A percentile compares a stretch with the other conserved stretches of the same genome.
Evolutionary conservation across 2,797 vertebrate species (phyloP).

Genomic region (Chrysocyon brachyurus): DNA sequence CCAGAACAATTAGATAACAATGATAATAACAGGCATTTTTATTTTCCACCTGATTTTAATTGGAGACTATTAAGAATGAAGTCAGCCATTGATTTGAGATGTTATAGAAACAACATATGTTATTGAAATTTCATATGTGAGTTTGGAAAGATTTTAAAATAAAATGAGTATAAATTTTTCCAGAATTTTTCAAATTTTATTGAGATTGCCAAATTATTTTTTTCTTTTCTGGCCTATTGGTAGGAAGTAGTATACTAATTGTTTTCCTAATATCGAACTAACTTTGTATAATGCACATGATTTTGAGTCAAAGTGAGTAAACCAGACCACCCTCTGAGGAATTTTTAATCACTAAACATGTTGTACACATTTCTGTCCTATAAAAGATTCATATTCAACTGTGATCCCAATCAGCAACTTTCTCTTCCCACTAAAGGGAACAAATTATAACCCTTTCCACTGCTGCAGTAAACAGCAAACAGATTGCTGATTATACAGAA

Average conservation of each 20-base stretch:
- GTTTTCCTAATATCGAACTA: neutral
- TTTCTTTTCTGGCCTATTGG: neutral
- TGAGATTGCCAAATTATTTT: neutral
- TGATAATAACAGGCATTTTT: neutral
- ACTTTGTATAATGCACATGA: neutral
- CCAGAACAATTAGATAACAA: slow-evolving; percentile 33
- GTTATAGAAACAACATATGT: neutral
- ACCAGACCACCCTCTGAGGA: neutral
- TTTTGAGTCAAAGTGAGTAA: slow-evolving; percentile 49
- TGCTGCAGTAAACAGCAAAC: slow-evolving; percentile 59
- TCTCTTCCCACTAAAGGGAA: slow-evolving; percentile 63
- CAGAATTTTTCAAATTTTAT: slow-evolving; percentile 31
- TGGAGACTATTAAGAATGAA: slow-evolving; percentile 55
- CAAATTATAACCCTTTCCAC: slow-evolving; percentile 63
- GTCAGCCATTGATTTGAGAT: neutral
- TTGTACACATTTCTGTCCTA: neutral
- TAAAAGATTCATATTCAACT: slow-evolving; percentile 34
- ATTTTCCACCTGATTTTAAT: slow-evolving; percentile 57
- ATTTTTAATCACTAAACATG: slow-evolving; percentile 38
- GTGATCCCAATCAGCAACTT: slow-evolving; percentile 61
- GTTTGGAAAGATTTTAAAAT: slow-evolving; percentile 37
- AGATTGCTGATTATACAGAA: slow-evolving; percentile 69
- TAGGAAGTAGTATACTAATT: neutral
- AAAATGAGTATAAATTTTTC: neutral
- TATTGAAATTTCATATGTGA: neutral